These are phyloP conservation scores for Anguilla japonica DNA, from an alignment of 2,113 vertebrate genomes.

Conservation along the genomic window DNA sequence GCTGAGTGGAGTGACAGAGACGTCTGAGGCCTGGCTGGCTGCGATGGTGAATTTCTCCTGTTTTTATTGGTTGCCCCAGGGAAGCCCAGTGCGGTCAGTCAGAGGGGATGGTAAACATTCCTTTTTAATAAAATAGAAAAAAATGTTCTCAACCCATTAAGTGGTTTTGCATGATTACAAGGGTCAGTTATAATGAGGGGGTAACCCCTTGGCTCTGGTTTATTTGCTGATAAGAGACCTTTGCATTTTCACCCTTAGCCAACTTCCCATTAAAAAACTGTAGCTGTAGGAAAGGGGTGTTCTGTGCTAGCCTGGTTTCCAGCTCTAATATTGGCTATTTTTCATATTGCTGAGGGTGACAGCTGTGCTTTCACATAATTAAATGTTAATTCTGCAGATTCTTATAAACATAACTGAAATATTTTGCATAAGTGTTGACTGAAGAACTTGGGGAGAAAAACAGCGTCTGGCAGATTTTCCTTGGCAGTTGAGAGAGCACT, in stretches of 20 bases:
- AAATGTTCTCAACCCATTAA: neutral
- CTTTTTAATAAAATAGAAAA: too few species aligned
- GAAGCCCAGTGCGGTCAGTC: too few species aligned
- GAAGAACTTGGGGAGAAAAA: neutral
- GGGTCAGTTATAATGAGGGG: neutral
- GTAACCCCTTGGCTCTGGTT: too few species aligned
- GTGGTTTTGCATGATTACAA: neutral
- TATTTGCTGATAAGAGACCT: too few species aligned
- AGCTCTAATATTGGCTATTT: neutral
- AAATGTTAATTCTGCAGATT: neutral
- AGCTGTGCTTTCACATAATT: neutral
- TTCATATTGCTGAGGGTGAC: neutral
- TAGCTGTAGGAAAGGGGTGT: neutral
- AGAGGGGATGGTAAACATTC: too few species aligned
- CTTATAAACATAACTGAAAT: neutral
- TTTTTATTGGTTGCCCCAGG: neutral
- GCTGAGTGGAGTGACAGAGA: neutral
- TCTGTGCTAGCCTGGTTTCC: neutral
- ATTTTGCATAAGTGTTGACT: neutral
- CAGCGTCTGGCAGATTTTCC: too few species aligned
- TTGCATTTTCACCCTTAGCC: too few species aligned
- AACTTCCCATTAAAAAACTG: neutral
- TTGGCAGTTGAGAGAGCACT: neutral
- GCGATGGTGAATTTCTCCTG: neutral
- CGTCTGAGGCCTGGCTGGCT: neutral